Evolutionary conservation across 2,888 invertebrate species (phyloP).

Genomic region (Lepidochrysops patricia): DNA sequence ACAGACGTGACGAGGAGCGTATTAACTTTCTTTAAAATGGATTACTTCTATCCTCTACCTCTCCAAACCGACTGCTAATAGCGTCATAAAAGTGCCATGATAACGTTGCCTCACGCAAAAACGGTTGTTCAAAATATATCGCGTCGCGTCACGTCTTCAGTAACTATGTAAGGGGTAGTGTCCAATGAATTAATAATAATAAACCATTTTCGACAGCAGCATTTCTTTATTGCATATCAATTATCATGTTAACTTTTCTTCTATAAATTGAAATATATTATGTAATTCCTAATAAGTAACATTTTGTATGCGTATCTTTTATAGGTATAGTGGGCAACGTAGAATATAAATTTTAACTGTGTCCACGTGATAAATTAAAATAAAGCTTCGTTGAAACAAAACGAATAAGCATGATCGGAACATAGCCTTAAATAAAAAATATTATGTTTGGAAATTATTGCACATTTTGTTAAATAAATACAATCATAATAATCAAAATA

Average conservation of each 20-base stretch:
- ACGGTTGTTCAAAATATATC: no score
- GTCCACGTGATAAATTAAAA: not conserved
- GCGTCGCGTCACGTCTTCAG: no score
- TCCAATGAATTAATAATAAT: no score
- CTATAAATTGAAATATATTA: slow-evolving; percentile 4
- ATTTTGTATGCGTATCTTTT: slow-evolving; percentile 10
- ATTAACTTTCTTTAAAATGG: no score
- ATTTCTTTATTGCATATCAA: slow-evolving; percentile 15
- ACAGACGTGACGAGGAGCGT: no score
- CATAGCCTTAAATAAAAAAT: not conserved
- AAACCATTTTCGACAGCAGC: slow-evolving; percentile 8
- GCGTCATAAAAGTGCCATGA: no score
- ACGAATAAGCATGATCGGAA: not conserved
- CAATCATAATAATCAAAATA: no score
- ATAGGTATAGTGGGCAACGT: slow-evolving; percentile 1
- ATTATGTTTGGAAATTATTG: not conserved
- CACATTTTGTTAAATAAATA: not conserved
- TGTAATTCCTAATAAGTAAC: slow-evolving; percentile 10
- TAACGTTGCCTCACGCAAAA: no score
- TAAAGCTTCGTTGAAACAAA: not conserved
- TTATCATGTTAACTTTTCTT: slow-evolving; percentile 9
- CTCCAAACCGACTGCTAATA: no score
- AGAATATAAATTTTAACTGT: not conserved
- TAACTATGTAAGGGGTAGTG: no score
- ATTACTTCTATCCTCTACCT: no score